phyloP scores from a whole-genome alignment of 2,888 invertebrate genomes.

The Ochlodes sylvanus region DNA sequence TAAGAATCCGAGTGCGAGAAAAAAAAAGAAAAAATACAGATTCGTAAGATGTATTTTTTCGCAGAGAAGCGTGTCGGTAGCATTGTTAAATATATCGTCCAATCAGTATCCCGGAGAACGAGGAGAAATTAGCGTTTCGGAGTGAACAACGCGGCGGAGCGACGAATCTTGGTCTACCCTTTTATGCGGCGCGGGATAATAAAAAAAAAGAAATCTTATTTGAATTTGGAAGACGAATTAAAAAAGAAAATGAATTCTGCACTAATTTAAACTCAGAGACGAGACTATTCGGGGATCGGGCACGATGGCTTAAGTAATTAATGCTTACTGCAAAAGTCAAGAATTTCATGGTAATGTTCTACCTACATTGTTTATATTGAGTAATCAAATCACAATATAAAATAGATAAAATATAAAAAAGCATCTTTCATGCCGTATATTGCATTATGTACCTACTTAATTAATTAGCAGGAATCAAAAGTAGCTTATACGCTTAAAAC shows the following conservation, averaged over 20 bases:
- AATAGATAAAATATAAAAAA: too few relatives aligned
- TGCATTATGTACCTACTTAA: too few relatives aligned
- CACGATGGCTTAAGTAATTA: conserved; percentile 76
- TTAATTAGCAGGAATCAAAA: too few relatives aligned
- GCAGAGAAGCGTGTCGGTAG: conserved; percentile 75
- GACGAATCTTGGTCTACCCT: conserved; percentile 76
- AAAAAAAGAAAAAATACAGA: conserved; percentile 64
- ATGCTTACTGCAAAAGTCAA: conserved; percentile 64
- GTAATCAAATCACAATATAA: too few relatives aligned
- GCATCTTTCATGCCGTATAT: too few relatives aligned
- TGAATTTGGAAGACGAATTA: conserved; percentile 82
- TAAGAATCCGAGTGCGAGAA: conserved; percentile 71
- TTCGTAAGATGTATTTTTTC: conserved; percentile 78
- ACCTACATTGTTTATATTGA: too few relatives aligned
- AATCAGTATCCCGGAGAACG: conserved; percentile 78
- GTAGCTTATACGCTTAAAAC: too few relatives aligned
- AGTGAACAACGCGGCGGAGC: conserved; percentile 65
- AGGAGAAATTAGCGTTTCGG: conserved; percentile 79
- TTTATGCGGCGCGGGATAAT: conserved; percentile 74
- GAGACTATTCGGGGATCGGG: conserved; percentile 72
- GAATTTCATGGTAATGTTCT: background rate
- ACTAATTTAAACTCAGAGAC: conserved; percentile 79
- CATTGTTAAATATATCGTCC: conserved; percentile 84
- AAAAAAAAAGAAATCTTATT: conserved; percentile 82
- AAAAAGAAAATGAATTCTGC: conserved; percentile 81